phyloP scores from a whole-genome alignment of 2,797 vertebrate species.

The Poeciliopsis presidionis region DNA sequence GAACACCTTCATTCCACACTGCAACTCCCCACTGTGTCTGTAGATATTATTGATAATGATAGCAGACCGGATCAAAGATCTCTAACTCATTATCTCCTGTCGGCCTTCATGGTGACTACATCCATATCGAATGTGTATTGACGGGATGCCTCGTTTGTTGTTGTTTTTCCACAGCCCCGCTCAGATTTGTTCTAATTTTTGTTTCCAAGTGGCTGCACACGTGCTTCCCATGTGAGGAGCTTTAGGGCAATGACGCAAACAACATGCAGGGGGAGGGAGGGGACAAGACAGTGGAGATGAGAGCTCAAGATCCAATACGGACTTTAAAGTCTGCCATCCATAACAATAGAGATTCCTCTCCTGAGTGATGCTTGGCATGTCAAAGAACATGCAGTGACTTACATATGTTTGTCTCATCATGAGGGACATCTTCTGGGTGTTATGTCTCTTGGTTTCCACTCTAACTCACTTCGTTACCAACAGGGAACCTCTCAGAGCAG shows the following conservation, averaged over 20 bases:
- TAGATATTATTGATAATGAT: conserved; percentile 52
- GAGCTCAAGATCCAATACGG: conserved; percentile 39
- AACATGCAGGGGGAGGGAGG: conserved; percentile 7
- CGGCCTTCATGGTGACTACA: conserved; percentile 34
- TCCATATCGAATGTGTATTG: conserved; percentile 53
- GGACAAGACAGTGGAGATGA: conserved; percentile 18
- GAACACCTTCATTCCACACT: not conserved
- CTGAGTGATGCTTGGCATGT: conserved; percentile 26
- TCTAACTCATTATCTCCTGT: conserved; percentile 50
- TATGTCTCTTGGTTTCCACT: conserved; percentile 58
- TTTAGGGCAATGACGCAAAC: conserved; percentile 70
- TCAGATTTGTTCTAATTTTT: conserved; percentile 71
- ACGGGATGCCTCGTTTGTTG: conserved; percentile 44
- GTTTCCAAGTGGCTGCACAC: conserved; percentile 67
- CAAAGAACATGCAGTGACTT: conserved; percentile 18
- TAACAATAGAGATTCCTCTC: conserved; percentile 29
- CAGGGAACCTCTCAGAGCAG: conserved; percentile 47
- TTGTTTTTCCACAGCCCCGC: conserved; percentile 52
- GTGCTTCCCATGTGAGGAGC: conserved; percentile 73
- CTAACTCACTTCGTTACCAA: conserved; percentile 57
- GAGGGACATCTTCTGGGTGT: conserved; percentile 49
- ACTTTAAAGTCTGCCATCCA: conserved; percentile 40
- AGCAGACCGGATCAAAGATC: conserved; percentile 36
- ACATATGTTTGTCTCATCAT: conserved; percentile 25
- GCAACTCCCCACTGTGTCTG: conserved; percentile 12